Evolutionary conservation across 2,888 invertebrate species (phyloP), one percentile per base, ranked within the genome.

Genomic region (Tipula vernalis): DNA sequence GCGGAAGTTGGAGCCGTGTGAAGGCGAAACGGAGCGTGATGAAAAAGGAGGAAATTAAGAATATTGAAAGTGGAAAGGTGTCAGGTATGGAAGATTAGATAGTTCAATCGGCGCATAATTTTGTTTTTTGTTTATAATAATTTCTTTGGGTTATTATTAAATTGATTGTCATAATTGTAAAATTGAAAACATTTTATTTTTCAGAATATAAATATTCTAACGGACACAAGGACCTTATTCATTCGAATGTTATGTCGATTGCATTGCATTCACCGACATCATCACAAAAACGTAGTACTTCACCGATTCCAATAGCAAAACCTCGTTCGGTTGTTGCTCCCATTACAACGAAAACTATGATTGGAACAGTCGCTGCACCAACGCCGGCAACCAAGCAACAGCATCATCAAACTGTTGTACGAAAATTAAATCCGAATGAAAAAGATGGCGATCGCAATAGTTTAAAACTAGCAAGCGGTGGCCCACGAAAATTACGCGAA

Each of bases 1-100:
- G 92, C 1, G 93, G 93, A 83, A 94, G 93, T 89, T 94, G 94
- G 94, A 93, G 93, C 89, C 92, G 92, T 87, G 89, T 94, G 89
- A 92, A 92, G 88, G 93, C 93, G 36, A 91, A 91, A 88, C 91
- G 91, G 86, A 92, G 91, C 88, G 90, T 88, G 89, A 89, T 89
- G 88, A 90, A 88, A 87, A 86, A 87, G 12, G 51, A 86, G 6
- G 86, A 86, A 36, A 84, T 15, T 39, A 84, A 84, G 8, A 84
- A 84, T 39, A 39, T 84, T 2, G 84, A 84, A 85, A 85, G 42
- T 85, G 18, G 12, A 44, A 42, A 85, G 28, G 71, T 28, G 6
- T 71, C 84, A 84, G 84, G 84, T 84, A 84, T 44, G 36, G 13
- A 15, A 18, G 15, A 71, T 83, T 39, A 86, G 86, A 86, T 86